Conservation (phyloP, 92 coral and sea anemone species). For the Meandrina meandrites region DNA sequence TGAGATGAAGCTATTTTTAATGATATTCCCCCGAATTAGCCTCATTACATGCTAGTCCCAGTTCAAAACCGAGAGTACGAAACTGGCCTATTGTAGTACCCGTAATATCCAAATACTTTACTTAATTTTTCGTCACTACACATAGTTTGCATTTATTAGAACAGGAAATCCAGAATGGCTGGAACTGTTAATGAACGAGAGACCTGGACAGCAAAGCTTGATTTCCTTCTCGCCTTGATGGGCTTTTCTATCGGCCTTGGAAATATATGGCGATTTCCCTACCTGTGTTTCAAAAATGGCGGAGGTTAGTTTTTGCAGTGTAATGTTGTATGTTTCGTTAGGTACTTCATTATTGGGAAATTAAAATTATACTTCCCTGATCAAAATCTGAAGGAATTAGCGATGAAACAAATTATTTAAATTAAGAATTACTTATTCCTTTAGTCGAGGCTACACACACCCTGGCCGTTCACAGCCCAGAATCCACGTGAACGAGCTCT, state of each 20-base stretch:
- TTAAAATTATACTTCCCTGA: background rate
- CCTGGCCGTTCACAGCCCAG: too few relatives aligned
- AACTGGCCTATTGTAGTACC: too few relatives aligned
- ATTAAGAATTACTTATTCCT: too few relatives aligned
- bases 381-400: too few relatives aligned
- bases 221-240: conserved; percentile 70
- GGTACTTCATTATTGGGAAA: background rate
- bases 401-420: too few relatives aligned
- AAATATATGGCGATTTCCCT: conserved; percentile 77
- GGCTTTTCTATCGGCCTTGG: conserved; percentile 78
- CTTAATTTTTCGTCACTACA: background rate
- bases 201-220: conserved; percentile 71
- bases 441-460: too few relatives aligned
- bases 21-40: too few relatives aligned
- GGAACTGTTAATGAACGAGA: conserved; percentile 47
- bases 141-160: background rate
- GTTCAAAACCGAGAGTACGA: too few relatives aligned
- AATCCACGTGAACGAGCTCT: too few relatives aligned
- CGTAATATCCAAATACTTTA: too few relatives aligned
- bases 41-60: too few relatives aligned
- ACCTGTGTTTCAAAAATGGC: conserved; percentile 75
- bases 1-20: too few relatives aligned
- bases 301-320: conserved; percentile 52
- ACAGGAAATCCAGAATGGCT: conserved; percentile 14
- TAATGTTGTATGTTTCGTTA: background rate